phyloP scores from a whole-genome alignment of 2,888 invertebrate species.

The Dryomyza anilis region DNA sequence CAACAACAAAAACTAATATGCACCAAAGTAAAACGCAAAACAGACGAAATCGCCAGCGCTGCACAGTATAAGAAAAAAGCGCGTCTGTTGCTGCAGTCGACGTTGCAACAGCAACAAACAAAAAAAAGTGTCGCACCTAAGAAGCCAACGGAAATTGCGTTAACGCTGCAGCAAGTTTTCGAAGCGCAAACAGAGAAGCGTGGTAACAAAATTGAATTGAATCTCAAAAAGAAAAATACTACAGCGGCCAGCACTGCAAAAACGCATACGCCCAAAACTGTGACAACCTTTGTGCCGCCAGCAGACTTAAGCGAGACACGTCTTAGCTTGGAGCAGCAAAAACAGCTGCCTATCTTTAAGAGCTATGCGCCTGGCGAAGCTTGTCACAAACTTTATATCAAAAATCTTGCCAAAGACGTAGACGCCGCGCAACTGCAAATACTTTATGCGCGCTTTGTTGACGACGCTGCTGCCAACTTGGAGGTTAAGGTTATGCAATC shows the following conservation, averaged over 20 bases:
- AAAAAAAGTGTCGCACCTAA: neutral
- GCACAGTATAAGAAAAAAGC: constrained; percentile 45
- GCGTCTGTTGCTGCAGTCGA: constrained; percentile 43
- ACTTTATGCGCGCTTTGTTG: constrained; percentile 78
- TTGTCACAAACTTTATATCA: constrained; percentile 86
- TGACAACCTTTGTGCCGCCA: constrained; percentile 27
- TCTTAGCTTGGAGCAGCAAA: constrained; percentile 74
- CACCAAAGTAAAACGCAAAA: constrained; percentile 29
- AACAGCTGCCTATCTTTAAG: constrained; percentile 78
- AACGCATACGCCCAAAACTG: constrained; percentile 17
- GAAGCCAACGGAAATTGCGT: neutral
- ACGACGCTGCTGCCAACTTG: constrained; percentile 61
- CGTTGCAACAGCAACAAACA: constrained; percentile 3
- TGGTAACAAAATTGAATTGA: constrained; percentile 45
- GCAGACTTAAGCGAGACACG: constrained; percentile 70
- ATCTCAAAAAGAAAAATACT: constrained; percentile 29
- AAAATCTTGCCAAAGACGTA: constrained; percentile 85
- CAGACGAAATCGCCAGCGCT: no score
- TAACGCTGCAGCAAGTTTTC: constrained; percentile 10
- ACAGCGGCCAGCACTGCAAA: neutral
- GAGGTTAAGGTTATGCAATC: constrained; percentile 87
- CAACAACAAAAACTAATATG: constrained; percentile 20
- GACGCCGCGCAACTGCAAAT: constrained; percentile 75
- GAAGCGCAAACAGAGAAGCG: constrained; percentile 17
- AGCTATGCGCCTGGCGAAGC: constrained; percentile 84